Evolutionary conservation across 2,888 invertebrate genomes (phyloP).

Genomic region (Plagodis pulveraria): DNA sequence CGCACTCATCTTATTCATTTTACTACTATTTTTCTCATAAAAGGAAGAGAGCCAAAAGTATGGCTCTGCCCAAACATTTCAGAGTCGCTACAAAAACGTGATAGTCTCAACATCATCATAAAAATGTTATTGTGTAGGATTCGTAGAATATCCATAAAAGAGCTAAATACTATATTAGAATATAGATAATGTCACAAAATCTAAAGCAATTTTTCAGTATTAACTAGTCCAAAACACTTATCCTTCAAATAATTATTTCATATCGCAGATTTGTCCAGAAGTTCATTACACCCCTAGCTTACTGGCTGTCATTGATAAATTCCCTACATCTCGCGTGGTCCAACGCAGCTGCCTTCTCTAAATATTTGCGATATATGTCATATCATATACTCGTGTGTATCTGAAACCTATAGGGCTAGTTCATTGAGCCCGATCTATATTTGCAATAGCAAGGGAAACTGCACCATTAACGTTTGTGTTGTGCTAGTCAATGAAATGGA

Average conservation of each 20-base stretch:
- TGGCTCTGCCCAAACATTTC: no score
- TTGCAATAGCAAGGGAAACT: conserved; percentile 64
- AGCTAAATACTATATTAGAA: no score
- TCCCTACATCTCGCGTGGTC: conserved; percentile 45
- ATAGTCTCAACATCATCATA: no score
- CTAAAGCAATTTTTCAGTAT: not conserved
- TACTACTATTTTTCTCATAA: no score
- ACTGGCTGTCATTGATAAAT: conserved; percentile 66
- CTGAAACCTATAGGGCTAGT: conserved; percentile 49
- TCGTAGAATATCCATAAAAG: no score
- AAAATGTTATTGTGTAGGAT: no score
- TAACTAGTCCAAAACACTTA: conserved; percentile 1
- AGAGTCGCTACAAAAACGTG: no score
- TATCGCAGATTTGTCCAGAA: conserved; percentile 10
- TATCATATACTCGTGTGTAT: not conserved
- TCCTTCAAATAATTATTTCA: not conserved
- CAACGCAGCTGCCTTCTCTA: conserved; percentile 65
- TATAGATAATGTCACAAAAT: no score
- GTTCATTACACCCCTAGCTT: conserved; percentile 27
- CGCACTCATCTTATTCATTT: no score
- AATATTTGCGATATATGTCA: conserved; percentile 70
- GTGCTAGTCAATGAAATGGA: conserved; percentile 39
- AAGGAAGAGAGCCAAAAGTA: no score
- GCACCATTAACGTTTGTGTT: conserved; percentile 52
- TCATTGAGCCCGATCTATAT: conserved; percentile 74